Percentiles rank a stretch among this genome's conserved stretches.
Evolutionary conservation across 2,113 vertebrate genomes (phyloP).

Genomic region (Macrotus californicus): DNA sequence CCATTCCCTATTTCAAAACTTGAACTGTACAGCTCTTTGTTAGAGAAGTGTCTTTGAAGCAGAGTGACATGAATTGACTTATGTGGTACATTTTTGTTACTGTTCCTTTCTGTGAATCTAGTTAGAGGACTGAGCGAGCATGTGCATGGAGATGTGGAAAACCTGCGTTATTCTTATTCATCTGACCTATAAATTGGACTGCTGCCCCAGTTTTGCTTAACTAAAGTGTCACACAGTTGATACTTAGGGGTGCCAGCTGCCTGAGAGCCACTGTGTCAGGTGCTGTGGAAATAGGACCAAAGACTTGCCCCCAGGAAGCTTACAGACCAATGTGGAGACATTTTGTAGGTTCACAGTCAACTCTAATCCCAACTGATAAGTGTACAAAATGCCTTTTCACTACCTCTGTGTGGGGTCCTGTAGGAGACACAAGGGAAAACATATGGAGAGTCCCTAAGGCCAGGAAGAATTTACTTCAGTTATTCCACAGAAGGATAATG

Average conservation of each 20-base stretch:
- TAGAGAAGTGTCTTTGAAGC: not conserved
- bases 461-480: not conserved
- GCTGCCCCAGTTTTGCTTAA: not conserved
- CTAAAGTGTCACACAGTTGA: not conserved
- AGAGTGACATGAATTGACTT: not conserved
- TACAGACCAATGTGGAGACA: not conserved
- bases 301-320: not conserved
- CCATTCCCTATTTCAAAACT: not conserved
- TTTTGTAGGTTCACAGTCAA: not conserved
- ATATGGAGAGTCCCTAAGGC: not conserved
- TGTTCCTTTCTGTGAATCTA: not conserved
- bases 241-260: not conserved
- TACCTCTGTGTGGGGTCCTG: not conserved
- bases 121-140: not conserved
- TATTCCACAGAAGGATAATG: not conserved
- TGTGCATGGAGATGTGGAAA: not conserved
- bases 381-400: not conserved
- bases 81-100: not conserved
- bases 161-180: not conserved
- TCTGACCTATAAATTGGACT: not conserved
- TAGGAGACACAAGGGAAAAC: not conserved
- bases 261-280: not conserved
- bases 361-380: not conserved
- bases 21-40: not conserved
- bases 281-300: not conserved